These are phyloP conservation scores for Stigmatopora nigra DNA, from an alignment of 2,113 vertebrate species.

Conservation along the genomic window DNA sequence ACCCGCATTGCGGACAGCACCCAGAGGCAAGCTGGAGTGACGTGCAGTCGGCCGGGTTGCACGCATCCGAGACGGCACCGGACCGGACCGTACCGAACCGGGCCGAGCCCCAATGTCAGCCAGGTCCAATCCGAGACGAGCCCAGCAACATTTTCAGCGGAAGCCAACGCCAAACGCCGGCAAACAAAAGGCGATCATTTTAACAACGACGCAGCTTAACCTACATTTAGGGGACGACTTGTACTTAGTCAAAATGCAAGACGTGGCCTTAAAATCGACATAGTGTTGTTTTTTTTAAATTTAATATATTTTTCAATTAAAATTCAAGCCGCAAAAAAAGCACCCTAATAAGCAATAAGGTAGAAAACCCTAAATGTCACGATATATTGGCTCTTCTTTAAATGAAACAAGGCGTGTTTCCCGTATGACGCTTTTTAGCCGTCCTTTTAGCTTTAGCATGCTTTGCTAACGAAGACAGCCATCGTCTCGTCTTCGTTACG, in stretches of 20 bases:
- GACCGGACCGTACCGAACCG: neutral
- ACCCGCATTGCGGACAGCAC: slow-evolving; percentile 77
- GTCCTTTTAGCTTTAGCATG: slow-evolving; percentile 26
- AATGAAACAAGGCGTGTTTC: slow-evolving; percentile 1
- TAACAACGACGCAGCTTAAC: neutral
- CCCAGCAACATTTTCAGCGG: neutral
- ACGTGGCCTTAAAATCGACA: neutral
- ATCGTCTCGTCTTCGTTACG: slow-evolving; percentile 1
- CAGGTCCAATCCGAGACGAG: neutral
- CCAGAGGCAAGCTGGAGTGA: slow-evolving; percentile 9
- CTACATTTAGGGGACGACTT: neutral
- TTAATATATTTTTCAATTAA: too few species aligned
- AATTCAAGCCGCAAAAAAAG: too few species aligned
- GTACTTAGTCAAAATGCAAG: neutral
- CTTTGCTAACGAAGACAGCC: slow-evolving; percentile 32
- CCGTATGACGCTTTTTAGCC: slow-evolving; percentile 4
- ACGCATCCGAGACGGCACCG: neutral
- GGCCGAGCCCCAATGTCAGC: neutral
- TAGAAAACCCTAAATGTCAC: neutral
- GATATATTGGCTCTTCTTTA: neutral
- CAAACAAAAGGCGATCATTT: neutral
- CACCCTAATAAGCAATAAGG: too few species aligned
- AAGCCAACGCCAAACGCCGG: neutral
- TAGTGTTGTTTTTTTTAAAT: neutral
- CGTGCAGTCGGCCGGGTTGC: neutral